A percentile compares a stretch with the other conserved stretches of the same genome.
Conservation (phyloP, 2,888 invertebrate species). For the Schizotus pectinicornis region DNA sequence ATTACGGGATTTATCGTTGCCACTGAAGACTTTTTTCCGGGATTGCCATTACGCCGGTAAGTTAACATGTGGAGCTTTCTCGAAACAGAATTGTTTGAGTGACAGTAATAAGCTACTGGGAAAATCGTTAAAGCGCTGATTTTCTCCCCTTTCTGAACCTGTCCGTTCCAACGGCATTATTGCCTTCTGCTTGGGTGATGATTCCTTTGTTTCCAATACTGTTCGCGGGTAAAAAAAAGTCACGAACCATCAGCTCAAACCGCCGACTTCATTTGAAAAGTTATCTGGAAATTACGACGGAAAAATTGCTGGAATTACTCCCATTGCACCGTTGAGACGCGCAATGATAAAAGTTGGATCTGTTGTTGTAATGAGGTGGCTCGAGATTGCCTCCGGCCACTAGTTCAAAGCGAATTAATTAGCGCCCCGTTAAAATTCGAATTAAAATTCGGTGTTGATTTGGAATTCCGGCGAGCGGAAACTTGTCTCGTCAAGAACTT, state of each 20-base stretch:
- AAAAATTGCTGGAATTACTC: too few relatives aligned
- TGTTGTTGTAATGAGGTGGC: too few relatives aligned
- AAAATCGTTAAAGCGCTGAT: constrained; percentile 34
- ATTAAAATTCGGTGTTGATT: not conserved
- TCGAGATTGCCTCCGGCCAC: not conserved
- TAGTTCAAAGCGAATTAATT: constrained; percentile 5
- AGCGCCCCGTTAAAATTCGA: not conserved
- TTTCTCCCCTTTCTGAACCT: constrained; percentile 28
- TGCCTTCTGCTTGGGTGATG: too few relatives aligned
- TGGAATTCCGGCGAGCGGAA: not conserved
- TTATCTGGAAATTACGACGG: too few relatives aligned
- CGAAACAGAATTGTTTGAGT: constrained; percentile 34
- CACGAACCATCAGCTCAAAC: too few relatives aligned
- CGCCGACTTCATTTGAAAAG: too few relatives aligned
- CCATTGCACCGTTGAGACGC: too few relatives aligned
- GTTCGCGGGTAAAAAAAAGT: too few relatives aligned
- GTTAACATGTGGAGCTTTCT: constrained; percentile 29
- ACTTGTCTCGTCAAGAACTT: not conserved
- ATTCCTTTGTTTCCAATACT: too few relatives aligned
- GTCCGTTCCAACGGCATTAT: constrained; percentile 31
- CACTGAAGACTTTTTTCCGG: constrained; percentile 19
- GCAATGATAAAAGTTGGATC: too few relatives aligned
- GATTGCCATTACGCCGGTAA: constrained; percentile 24
- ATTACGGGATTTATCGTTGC: not conserved
- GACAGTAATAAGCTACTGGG: constrained; percentile 36